These are phyloP conservation scores for Melanotaenia maccullochi DNA, from an alignment of 2,797 vertebrate genomes.

Conservation along the genomic window DNA sequence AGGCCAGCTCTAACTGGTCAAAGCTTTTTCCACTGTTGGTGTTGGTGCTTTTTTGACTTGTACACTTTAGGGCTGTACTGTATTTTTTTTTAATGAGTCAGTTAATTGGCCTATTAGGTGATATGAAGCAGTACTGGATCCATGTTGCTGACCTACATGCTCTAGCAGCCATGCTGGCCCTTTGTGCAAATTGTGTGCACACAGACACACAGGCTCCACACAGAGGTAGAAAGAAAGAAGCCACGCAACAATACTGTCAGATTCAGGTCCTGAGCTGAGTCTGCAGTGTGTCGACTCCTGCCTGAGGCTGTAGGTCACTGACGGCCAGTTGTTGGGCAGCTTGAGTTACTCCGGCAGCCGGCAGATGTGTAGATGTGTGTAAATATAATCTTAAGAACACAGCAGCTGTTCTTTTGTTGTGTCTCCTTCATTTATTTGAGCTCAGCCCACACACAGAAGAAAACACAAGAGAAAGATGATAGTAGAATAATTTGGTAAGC, in stretches of 20 bases:
- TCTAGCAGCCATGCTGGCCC: slow-evolving; percentile 14
- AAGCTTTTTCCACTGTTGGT: neutral
- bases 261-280: slow-evolving; percentile 13
- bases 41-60: neutral
- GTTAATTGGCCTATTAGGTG: slow-evolving; percentile 20
- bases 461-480: neutral
- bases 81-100: neutral
- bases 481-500: neutral
- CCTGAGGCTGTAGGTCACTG: slow-evolving; percentile 75
- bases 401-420: slow-evolving; percentile 25
- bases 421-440: neutral
- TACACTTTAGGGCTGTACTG: neutral
- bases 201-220: neutral
- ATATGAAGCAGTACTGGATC: neutral
- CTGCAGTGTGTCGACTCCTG: slow-evolving; percentile 15
- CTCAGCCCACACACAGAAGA: slow-evolving; percentile 16
- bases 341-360: slow-evolving; percentile 39
- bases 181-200: slow-evolving; percentile 1
- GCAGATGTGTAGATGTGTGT: slow-evolving; percentile 36
- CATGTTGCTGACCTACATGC: slow-evolving; percentile 35
- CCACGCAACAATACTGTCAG: neutral
- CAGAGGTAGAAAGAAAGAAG: slow-evolving; percentile 3
- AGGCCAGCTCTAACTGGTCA: neutral
- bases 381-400: neutral
- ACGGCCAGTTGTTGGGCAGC: slow-evolving; percentile 34